Percentiles rank a stretch among this genome's conserved stretches.
phyloP scores from a whole-genome alignment of 2,113 vertebrate species.

The Chamaetylas fuelleborni region DNA sequence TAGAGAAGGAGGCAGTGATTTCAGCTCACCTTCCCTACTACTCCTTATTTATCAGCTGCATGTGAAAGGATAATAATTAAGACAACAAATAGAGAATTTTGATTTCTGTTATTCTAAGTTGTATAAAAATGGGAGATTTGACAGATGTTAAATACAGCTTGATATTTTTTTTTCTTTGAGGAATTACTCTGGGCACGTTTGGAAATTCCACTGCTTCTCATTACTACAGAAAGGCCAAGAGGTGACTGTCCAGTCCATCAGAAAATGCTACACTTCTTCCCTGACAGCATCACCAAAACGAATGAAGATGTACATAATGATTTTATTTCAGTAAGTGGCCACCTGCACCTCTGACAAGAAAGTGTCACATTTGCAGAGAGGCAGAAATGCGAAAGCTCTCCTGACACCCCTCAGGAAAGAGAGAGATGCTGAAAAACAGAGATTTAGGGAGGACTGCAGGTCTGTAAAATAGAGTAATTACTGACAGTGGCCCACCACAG shows the following conservation, averaged over 20 bases:
- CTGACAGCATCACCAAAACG: neutral
- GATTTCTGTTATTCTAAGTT: neutral
- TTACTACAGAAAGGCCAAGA: neutral
- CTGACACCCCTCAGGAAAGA: neutral
- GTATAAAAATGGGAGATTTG: neutral
- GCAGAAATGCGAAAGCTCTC: neutral
- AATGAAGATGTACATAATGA: neutral
- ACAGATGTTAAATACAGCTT: neutral
- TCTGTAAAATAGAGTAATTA: neutral
- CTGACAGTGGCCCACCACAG: neutral
- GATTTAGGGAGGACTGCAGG: neutral
- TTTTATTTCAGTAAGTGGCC: neutral
- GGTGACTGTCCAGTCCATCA: neutral
- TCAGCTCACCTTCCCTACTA: neutral
- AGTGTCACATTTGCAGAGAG: neutral
- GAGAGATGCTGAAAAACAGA: neutral
- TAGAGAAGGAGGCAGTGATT: neutral
- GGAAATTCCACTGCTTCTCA: neutral
- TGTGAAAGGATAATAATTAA: neutral
- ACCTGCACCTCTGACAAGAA: neutral
- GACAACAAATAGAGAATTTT: neutral
- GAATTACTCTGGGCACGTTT: neutral
- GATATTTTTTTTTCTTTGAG: neutral
- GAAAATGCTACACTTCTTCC: neutral
- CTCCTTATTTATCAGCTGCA: neutral